Conservation (phyloP, 2,113 vertebrate species). For the Centrocercus urophasianus region DNA sequence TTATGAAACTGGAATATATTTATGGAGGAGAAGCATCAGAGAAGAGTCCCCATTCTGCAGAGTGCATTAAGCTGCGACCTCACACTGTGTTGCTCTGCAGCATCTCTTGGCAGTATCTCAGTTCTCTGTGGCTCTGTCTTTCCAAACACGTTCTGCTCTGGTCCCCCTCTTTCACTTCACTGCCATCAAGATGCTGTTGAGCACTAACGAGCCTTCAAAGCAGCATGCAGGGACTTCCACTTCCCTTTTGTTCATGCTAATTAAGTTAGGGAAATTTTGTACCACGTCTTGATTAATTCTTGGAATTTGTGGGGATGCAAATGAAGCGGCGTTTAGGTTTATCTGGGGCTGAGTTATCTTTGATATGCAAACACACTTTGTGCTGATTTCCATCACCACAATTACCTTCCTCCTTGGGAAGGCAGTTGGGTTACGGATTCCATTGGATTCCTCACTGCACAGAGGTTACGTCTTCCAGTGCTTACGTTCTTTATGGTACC, state of each 20-base stretch:
- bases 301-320: slow-evolving; percentile 36
- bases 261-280: slow-evolving; percentile 40
- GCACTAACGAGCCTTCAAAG: slow-evolving; percentile 47
- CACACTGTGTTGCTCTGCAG: neutral
- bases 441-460: neutral
- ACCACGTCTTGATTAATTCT: slow-evolving; percentile 48
- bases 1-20: neutral
- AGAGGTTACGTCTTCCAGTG: neutral
- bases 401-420: slow-evolving; percentile 13
- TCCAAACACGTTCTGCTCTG: slow-evolving; percentile 13
- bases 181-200: neutral
- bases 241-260: slow-evolving; percentile 58
- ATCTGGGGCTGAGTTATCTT: slow-evolving; percentile 33
- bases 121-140: neutral
- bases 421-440: neutral
- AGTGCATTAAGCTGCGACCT: slow-evolving; percentile 6
- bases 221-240: slow-evolving; percentile 2
- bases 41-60: slow-evolving; percentile 10
- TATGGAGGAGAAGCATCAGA: neutral
- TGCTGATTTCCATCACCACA: neutral
- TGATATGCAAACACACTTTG: slow-evolving; percentile 33
- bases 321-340: slow-evolving; percentile 21
- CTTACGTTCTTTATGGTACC: neutral
- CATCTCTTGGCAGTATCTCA: neutral
- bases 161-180: neutral